Conservation (phyloP, 2,888 invertebrate species). For the Napeogenes sylphis region DNA sequence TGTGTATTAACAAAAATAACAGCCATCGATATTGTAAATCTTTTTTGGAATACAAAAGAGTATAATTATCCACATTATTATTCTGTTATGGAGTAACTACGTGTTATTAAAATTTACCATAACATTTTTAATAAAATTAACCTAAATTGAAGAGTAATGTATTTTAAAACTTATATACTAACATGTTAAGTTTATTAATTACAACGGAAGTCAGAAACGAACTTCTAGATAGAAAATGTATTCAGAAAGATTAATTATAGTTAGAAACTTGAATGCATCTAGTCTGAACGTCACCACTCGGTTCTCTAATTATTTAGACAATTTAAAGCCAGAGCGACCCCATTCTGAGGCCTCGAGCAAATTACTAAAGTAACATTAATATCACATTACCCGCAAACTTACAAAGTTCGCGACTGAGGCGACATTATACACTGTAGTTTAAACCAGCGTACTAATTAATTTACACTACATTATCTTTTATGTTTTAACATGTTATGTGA, state of each 20-base stretch:
- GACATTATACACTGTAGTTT: conserved; percentile 38
- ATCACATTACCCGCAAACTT: conserved; percentile 54
- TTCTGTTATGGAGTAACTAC: no score
- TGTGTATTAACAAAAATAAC: neutral
- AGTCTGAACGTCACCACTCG: conserved; percentile 36
- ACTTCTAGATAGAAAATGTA: neutral
- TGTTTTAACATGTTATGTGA: conserved; percentile 9
- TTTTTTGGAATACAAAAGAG: neutral
- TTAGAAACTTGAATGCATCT: conserved; percentile 7
- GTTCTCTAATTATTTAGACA: conserved; percentile 62
- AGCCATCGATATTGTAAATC: neutral
- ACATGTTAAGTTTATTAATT: no score
- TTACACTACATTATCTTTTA: conserved; percentile 22
- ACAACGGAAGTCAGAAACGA: no score
- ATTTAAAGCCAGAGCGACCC: conserved; percentile 58
- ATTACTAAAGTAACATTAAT: conserved; percentile 65
- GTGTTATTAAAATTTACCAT: no score
- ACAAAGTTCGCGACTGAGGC: conserved; percentile 32
- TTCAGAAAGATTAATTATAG: conserved; percentile 3
- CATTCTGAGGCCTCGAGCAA: conserved; percentile 51
- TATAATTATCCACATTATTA: neutral
- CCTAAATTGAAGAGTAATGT: no score
- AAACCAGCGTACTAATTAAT: conserved; percentile 34
- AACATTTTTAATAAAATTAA: no score
- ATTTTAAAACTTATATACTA: no score